A percentile compares a stretch with the other conserved stretches of the same genome.
These are phyloP conservation scores for Drosophila pseudoobscura DNA, from an alignment of 1,140 invertebrate genomes.

Conservation along the genomic window DNA sequence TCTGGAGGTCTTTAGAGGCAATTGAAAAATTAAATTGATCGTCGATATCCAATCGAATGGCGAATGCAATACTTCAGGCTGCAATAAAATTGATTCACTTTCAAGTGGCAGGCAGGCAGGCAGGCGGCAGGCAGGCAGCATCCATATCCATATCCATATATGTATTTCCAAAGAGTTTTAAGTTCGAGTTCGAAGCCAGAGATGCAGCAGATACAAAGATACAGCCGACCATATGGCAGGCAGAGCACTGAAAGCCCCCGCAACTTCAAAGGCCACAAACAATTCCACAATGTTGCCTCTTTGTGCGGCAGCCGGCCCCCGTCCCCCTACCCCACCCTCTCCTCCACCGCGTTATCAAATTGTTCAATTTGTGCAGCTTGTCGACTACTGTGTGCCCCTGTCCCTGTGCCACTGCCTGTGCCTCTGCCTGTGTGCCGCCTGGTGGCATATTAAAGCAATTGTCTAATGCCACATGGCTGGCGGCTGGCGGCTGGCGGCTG, in stretches of 20 bases:
- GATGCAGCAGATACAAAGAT: constrained; percentile 26
- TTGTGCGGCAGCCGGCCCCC: constrained; percentile 23
- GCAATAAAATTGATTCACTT: constrained; percentile 76
- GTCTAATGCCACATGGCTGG: constrained; percentile 77
- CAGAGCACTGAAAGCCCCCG: constrained; percentile 19
- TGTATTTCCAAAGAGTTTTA: constrained; percentile 32
- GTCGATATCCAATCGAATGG: constrained; percentile 63
- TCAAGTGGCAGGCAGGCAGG: constrained; percentile 27
- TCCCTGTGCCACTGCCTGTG: not conserved
- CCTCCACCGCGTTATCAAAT: constrained; percentile 64
- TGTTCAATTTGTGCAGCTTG: constrained; percentile 76
- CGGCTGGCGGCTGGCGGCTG: constrained; percentile 41
- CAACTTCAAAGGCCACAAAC: constrained; percentile 64
- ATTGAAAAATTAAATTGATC: constrained; percentile 79
- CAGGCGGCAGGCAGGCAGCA: not conserved
- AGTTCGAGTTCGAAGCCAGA: constrained; percentile 36
- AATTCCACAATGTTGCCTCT: constrained; percentile 58
- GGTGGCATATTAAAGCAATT: constrained; percentile 78
- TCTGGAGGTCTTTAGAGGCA: constrained; percentile 33
- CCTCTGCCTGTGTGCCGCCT: constrained; percentile 30
- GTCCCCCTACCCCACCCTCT: not conserved
- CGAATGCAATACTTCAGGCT: constrained; percentile 45
- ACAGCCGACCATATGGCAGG: constrained; percentile 65
- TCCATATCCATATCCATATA: constrained; percentile 55
- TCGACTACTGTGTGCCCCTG: constrained; percentile 11